Base-by-base conservation (phyloP, 2,888 invertebrate species). In the Serrognathus titanus region DNA sequence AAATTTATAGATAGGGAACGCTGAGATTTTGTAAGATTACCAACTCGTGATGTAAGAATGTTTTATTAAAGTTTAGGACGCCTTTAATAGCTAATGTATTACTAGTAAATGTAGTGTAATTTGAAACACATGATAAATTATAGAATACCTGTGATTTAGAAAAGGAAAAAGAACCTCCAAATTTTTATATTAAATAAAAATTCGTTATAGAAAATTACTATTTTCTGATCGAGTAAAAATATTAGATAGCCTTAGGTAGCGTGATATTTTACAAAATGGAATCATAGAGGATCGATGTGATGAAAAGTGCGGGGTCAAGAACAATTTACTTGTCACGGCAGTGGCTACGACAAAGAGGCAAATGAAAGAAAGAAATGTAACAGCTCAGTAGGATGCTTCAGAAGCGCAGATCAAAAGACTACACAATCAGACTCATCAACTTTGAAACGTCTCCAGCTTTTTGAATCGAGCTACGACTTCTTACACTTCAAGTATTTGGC, bases 361-460 rank as follows among this genome's bases (percentile, higher is more conserved):
- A 60, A 62, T 63, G 63, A 60, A 64, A 60, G 63, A 60, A 64
- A 60, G 63, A 58, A 59, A 61, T 51, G 61, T 61, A 63, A 63
- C 61, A 63, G 62, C 59, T 55, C 58, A 57, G 57, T 62, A 63
- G 59, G 61, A 65, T 63, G 62, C 62, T 62, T 59, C 55, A 55
- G 57, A 58, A 62, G 57, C 58, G 51, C 53, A 61, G 62, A 65
- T 65, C 64, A 65, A 65, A 65, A 60, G 59, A 54, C 59, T 54
- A 53, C 54, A 61, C 64, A 65, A 57, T 64, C 60, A 63, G 62
- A 63, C 54, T 63, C 62, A 62, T 65, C 62, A 63, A 63, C 56
- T 57, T 31, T 51, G 57, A 55, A 55, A 61, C 39, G 43, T 48
- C 58, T 51, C 51, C 56, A 58, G 58, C 55, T 55, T 62, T 58